A percentile compares a stretch with the other conserved stretches of the same genome.
Conservation (phyloP, 2,888 invertebrate genomes). For the Antitype chi region DNA sequence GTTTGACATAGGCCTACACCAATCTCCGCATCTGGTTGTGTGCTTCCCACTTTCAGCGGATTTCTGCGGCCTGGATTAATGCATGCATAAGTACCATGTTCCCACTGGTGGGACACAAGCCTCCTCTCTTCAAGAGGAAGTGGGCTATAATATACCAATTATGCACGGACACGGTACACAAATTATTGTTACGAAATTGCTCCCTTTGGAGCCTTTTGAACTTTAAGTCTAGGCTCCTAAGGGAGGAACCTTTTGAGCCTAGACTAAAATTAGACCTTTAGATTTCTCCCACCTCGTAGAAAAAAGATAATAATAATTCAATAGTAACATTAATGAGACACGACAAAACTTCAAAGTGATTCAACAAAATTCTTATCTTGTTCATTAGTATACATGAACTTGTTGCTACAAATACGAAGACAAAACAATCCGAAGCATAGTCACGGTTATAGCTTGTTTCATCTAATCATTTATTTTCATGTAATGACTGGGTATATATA, state of each 20-base stretch:
- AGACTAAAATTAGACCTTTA: not conserved
- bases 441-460: not conserved
- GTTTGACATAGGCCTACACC: too few species aligned
- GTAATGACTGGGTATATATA: slow-evolving; percentile 10
- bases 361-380: not conserved
- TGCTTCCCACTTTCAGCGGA: too few species aligned
- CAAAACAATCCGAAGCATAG: not conserved
- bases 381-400: not conserved
- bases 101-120: too few species aligned
- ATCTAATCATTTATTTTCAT: not conserved
- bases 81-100: too few species aligned
- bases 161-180: not conserved
- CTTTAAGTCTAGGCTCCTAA: too few species aligned
- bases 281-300: not conserved
- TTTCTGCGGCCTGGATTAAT: too few species aligned
- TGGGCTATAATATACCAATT: too few species aligned
- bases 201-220: too few species aligned
- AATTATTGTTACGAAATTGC: not conserved
- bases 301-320: not conserved
- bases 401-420: not conserved
- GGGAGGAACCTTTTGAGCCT: too few species aligned
- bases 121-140: too few species aligned
- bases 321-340: not conserved
- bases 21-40: too few species aligned
- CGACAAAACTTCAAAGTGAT: not conserved